These are phyloP conservation scores for Amphimedon queenslandica DNA, from an alignment of 37 sponge, comb jelly and placozoan genomes.

Conservation along the genomic window DNA sequence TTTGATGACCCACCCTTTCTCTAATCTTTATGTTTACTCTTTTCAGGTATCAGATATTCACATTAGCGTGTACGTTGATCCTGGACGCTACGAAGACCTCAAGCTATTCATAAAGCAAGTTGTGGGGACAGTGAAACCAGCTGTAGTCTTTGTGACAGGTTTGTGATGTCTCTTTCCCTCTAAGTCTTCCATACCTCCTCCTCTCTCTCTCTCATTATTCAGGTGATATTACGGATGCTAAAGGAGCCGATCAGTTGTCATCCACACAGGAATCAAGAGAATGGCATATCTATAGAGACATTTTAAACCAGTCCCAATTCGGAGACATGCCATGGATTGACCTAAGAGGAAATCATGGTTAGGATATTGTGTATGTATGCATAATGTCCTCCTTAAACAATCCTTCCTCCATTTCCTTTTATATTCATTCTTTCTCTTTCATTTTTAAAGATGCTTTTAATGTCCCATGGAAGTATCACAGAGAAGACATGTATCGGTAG, in stretches of 20 bases:
- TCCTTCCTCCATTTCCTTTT: neutral
- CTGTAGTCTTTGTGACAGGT: slow-evolving; percentile 8
- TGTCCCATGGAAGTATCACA: neutral
- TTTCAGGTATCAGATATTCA: slow-evolving; percentile 83
- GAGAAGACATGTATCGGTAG: neutral
- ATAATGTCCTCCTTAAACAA: neutral
- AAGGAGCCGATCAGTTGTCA: slow-evolving; percentile 32
- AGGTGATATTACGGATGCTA: slow-evolving; percentile 87
- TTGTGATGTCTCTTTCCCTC: neutral
- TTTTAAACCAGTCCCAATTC: no score
- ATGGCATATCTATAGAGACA: slow-evolving; percentile 59
- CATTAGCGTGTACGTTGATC: slow-evolving; percentile 39
- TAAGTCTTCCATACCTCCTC: slow-evolving; percentile 21
- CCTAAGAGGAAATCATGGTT: slow-evolving; percentile 87
- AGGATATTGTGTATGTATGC: neutral
- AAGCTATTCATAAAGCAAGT: slow-evolving; percentile 4
- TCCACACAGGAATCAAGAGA: slow-evolving; percentile 67
- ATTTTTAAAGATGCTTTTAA: neutral
- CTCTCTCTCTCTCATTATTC: slow-evolving; percentile 57
- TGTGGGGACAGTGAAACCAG: slow-evolving; percentile 18
- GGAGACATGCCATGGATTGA: slow-evolving; percentile 77
- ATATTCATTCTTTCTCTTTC: neutral
- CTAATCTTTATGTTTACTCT: neutral
- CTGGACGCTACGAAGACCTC: slow-evolving; percentile 10
- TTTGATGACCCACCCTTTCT: neutral